phyloP scores from a whole-genome alignment of 2,113 vertebrate species.

The Cyanoramphus novaezelandiae region DNA sequence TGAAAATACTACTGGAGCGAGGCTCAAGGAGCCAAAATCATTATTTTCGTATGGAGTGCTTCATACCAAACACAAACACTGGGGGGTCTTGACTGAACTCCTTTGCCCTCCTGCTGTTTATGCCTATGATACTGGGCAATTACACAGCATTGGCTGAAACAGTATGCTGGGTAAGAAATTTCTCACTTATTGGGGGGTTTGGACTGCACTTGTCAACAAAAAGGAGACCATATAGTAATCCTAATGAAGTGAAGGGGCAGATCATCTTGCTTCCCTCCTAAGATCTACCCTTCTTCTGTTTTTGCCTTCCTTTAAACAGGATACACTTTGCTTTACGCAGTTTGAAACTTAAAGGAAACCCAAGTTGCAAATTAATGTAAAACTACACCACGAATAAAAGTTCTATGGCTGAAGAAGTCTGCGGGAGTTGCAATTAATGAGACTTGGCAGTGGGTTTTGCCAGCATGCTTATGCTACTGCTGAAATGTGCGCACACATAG shows the following conservation, averaged over 20 bases:
- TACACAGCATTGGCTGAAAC: constrained; percentile 57
- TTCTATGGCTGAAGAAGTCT: constrained; percentile 54
- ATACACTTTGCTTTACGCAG: not conserved
- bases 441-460: constrained; percentile 62
- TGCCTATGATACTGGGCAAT: constrained; percentile 62
- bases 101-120: constrained; percentile 50
- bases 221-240: not conserved
- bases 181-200: constrained; percentile 33
- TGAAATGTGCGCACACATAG: not conserved
- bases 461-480: constrained; percentile 50
- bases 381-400: constrained; percentile 50
- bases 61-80: constrained; percentile 67
- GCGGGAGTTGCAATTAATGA: constrained; percentile 71
- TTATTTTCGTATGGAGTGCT: constrained; percentile 71
- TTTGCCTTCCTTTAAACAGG: not conserved
- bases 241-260: constrained; percentile 23
- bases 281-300: not conserved
- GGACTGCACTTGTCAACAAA: constrained; percentile 23
- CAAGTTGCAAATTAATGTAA: constrained; percentile 53
- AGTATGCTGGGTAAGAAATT: constrained; percentile 8
- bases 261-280: not conserved
- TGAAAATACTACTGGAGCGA: constrained; percentile 42
- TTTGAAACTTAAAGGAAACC: constrained; percentile 49
- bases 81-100: constrained; percentile 64
- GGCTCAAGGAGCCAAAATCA: constrained; percentile 66